Evolutionary conservation across 2,888 invertebrate genomes (phyloP).

Genomic region (Ennomos quercinarius): DNA sequence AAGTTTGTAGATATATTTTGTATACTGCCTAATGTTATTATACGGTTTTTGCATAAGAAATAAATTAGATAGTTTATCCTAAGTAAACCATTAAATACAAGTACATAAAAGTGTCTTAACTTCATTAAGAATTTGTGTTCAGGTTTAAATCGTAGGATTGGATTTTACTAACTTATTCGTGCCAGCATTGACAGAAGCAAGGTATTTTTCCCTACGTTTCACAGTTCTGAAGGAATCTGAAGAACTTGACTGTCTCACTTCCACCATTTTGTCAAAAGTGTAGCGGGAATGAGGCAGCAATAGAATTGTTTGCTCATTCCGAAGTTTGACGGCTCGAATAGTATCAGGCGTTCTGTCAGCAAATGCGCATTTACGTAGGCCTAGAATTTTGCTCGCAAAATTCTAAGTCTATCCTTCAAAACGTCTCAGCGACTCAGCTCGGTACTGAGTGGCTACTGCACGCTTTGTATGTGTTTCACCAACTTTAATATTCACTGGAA

Average conservation of each 20-base stretch:
- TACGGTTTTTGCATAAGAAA: constrained; percentile 6
- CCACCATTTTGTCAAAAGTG: no score
- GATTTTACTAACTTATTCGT: constrained; percentile 12
- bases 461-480: constrained; percentile 61
- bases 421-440: constrained; percentile 80
- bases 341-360: constrained; percentile 8
- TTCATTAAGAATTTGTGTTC: background rate
- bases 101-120: constrained; percentile 9
- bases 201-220: background rate
- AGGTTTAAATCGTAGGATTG: constrained; percentile 8
- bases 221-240: no score
- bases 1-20: constrained; percentile 34
- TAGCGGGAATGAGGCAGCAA: no score
- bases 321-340: no score
- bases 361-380: constrained; percentile 30
- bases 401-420: constrained; percentile 47
- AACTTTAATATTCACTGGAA: constrained; percentile 11
- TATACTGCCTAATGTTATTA: constrained; percentile 34
- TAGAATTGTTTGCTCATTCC: no score
- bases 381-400: constrained; percentile 36
- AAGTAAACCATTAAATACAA: background rate
- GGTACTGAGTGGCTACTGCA: constrained; percentile 77
- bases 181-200: constrained; percentile 5
- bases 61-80: background rate
- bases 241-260: no score